These are phyloP conservation scores for Heliangelus exortis DNA, from an alignment of 2,797 vertebrate genomes.

Conservation along the genomic window DNA sequence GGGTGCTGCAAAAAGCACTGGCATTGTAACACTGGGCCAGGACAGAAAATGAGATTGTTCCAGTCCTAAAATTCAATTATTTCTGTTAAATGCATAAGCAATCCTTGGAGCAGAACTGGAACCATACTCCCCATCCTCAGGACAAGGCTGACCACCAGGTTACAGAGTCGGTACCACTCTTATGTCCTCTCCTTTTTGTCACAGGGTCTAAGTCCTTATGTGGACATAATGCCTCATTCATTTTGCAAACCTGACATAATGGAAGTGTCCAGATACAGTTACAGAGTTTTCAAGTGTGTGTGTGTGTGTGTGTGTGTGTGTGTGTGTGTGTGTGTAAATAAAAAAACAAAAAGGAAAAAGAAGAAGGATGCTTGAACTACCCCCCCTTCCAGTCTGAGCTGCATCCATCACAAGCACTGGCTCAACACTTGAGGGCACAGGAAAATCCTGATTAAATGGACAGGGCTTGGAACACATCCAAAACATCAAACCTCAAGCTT, in stretches of 20 bases:
- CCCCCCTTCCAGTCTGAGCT: not conserved
- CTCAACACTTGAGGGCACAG: slow-evolving; percentile 44
- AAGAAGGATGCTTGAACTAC: not conserved
- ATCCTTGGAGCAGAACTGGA: not conserved
- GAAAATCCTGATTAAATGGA: slow-evolving; percentile 52
- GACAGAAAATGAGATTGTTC: not conserved
- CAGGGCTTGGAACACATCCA: slow-evolving; percentile 38
- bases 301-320: too few species aligned
- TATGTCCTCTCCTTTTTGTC: not conserved
- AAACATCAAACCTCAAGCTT: slow-evolving; percentile 49
- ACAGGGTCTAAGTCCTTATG: not conserved
- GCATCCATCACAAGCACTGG: not conserved
- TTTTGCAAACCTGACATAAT: not conserved
- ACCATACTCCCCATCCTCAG: not conserved
- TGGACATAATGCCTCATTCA: not conserved
- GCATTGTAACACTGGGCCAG: not conserved
- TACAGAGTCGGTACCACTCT: not conserved
- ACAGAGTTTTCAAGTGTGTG: not conserved
- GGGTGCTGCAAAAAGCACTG: not conserved
- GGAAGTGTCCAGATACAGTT: not conserved
- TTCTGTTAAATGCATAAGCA: slow-evolving; percentile 3
- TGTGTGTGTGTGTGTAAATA: too few species aligned
- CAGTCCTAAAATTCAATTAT: not conserved
- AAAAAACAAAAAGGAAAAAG: not conserved
- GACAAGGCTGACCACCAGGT: not conserved